These are phyloP conservation scores for Liposcelis brunnea DNA, from an alignment of 2,888 invertebrate genomes.

Conservation along the genomic window DNA sequence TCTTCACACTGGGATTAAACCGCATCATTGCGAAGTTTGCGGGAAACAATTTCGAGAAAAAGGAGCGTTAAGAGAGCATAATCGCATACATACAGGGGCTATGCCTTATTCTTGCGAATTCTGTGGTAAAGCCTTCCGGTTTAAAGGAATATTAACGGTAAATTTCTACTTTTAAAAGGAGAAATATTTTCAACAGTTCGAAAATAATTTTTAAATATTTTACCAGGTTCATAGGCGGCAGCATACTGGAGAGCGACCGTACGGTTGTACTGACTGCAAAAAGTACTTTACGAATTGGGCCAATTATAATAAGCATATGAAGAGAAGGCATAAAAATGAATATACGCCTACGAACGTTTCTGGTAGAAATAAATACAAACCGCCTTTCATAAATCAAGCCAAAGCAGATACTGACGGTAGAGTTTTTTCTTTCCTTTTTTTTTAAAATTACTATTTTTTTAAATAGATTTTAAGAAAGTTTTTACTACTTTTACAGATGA, in stretches of 20 bases:
- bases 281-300: slow-evolving; percentile 67
- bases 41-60: slow-evolving; percentile 45
- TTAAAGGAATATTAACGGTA: slow-evolving; percentile 54
- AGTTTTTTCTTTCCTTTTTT: too few relatives aligned
- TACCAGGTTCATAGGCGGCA: slow-evolving; percentile 47
- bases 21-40: slow-evolving; percentile 41
- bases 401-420: too few relatives aligned
- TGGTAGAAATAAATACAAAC: too few relatives aligned
- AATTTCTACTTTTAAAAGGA: not conserved
- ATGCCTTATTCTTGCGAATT: slow-evolving; percentile 62
- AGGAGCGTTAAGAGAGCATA: slow-evolving; percentile 54
- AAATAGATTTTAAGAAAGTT: too few relatives aligned
- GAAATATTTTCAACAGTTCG: slow-evolving; percentile 9
- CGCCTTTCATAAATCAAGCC: too few relatives aligned
- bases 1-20: slow-evolving; percentile 39
- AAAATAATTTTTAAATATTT: slow-evolving; percentile 2
- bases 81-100: slow-evolving; percentile 57
- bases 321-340: slow-evolving; percentile 40
- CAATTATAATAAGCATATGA: slow-evolving; percentile 70
- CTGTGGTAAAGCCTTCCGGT: slow-evolving; percentile 57
- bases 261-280: slow-evolving; percentile 52
- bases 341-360: slow-evolving; percentile 19
- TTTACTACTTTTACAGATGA: too few relatives aligned
- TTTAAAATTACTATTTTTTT: too few relatives aligned
- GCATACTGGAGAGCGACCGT: slow-evolving; percentile 49